phyloP scores from a whole-genome alignment of 2,888 invertebrate species.

The Agonopterix subpropinquella region DNA sequence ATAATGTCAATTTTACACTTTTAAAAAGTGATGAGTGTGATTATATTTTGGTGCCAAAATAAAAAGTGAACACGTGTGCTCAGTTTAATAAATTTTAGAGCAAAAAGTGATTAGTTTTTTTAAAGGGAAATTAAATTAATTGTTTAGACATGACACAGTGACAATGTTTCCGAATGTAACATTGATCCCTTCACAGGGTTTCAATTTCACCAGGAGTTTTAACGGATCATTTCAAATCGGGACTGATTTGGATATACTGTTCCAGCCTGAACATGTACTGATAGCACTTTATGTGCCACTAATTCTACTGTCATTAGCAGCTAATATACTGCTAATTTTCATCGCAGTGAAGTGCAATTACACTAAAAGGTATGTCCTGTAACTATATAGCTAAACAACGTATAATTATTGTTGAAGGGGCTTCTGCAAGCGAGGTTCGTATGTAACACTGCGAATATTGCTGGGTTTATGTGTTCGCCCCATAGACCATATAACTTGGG shows the following conservation, averaged over 20 bases:
- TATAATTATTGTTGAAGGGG: no score
- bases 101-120: not conserved
- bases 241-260: slow-evolving; percentile 52
- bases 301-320: slow-evolving; percentile 76
- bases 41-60: not conserved
- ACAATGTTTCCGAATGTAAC: slow-evolving; percentile 25
- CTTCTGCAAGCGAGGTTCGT: no score
- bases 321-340: slow-evolving; percentile 80
- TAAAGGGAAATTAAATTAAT: not conserved
- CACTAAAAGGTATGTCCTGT: slow-evolving; percentile 76
- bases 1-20: no score
- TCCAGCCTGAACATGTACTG: slow-evolving; percentile 64
- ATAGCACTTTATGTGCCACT: slow-evolving; percentile 79
- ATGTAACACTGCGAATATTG: no score
- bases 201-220: slow-evolving; percentile 21
- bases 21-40: not conserved
- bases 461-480: no score
- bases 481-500: no score
- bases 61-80: not conserved
- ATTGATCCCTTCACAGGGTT: slow-evolving; percentile 14
- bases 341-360: slow-evolving; percentile 81
- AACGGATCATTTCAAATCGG: slow-evolving; percentile 40
- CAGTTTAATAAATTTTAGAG: not conserved
- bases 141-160: slow-evolving; percentile 11
- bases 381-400: no score